Percentiles rank a stretch among this genome's conserved stretches.
Conservation (phyloP, 2,113 vertebrate species). For the Chaetops frenatus region DNA sequence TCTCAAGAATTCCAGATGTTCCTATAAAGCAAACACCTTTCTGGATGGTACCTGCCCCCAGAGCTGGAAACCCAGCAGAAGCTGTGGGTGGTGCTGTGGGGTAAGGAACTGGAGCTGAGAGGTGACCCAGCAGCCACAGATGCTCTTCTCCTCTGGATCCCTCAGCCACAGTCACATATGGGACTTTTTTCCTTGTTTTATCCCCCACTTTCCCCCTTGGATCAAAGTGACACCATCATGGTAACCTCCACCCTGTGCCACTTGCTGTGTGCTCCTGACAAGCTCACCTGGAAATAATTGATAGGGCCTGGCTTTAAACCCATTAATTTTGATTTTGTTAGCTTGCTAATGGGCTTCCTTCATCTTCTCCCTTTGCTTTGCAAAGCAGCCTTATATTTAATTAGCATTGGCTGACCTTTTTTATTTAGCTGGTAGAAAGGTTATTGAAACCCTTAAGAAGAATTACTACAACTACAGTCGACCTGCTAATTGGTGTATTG, state of each 20-base stretch:
- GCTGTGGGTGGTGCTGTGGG: neutral
- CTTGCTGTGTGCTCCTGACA: neutral
- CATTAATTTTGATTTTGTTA: constrained; percentile 55
- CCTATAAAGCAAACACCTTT: neutral
- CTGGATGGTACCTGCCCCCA: neutral
- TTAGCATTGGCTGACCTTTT: constrained; percentile 60
- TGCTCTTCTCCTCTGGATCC: neutral
- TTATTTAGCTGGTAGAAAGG: constrained; percentile 65
- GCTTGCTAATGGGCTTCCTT: constrained; percentile 46
- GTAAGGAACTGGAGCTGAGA: neutral
- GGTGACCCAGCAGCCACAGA: neutral
- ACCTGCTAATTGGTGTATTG: constrained; percentile 53
- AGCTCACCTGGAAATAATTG: constrained; percentile 13
- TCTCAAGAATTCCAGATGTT: neutral
- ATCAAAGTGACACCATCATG: neutral
- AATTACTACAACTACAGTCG: constrained; percentile 17
- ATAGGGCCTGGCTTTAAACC: neutral
- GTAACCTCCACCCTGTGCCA: neutral
- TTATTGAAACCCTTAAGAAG: constrained; percentile 61
- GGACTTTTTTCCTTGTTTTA: neutral
- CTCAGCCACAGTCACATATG: neutral
- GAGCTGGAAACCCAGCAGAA: neutral
- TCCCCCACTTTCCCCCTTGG: neutral
- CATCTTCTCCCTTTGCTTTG: constrained; percentile 18
- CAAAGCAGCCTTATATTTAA: constrained; percentile 45